Percentiles rank a stretch among this genome's conserved stretches.
phyloP scores from a whole-genome alignment of 2,797 vertebrate species.

The Lindbergichthys nudifrons region DNA sequence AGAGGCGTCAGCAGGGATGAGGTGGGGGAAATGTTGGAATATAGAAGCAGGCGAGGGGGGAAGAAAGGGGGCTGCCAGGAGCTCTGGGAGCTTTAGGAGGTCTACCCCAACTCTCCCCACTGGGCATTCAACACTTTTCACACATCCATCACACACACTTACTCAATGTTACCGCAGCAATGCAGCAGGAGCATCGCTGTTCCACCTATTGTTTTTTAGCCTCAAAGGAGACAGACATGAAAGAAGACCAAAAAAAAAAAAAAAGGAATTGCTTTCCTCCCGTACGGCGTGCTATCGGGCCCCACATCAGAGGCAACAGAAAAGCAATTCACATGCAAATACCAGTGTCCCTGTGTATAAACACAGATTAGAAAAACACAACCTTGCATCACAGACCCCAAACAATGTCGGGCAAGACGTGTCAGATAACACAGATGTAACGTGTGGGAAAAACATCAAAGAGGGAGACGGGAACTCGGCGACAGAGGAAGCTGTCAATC shows the following conservation, averaged over 20 bases:
- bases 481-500: constrained; percentile 64
- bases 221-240: constrained; percentile 60
- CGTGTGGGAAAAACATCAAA: constrained; percentile 55
- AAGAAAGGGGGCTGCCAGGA: constrained; percentile 28
- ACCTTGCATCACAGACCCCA: constrained; percentile 63
- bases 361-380: constrained; percentile 70
- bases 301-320: constrained; percentile 70
- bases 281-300: constrained; percentile 57
- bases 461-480: constrained; percentile 38
- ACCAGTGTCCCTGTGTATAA: constrained; percentile 58
- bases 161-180: constrained; percentile 54
- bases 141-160: constrained; percentile 24
- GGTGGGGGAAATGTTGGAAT: constrained; percentile 14
- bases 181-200: constrained; percentile 48
- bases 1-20: constrained; percentile 26
- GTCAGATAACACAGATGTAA: constrained; percentile 67
- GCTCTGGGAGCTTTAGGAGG: constrained; percentile 51
- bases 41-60: constrained; percentile 15
- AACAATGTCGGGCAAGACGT: constrained; percentile 62
- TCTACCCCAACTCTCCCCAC: constrained; percentile 46
- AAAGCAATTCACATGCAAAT: constrained; percentile 81
- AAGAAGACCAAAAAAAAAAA: constrained; percentile 11
- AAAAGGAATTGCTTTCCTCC: constrained; percentile 30
- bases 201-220: constrained; percentile 48
- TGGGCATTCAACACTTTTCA: constrained; percentile 31